A percentile compares a stretch with the other conserved stretches of the same genome.
These are phyloP conservation scores for Loripinus fragilis DNA, from an alignment of 2,888 invertebrate species.

Conservation along the genomic window DNA sequence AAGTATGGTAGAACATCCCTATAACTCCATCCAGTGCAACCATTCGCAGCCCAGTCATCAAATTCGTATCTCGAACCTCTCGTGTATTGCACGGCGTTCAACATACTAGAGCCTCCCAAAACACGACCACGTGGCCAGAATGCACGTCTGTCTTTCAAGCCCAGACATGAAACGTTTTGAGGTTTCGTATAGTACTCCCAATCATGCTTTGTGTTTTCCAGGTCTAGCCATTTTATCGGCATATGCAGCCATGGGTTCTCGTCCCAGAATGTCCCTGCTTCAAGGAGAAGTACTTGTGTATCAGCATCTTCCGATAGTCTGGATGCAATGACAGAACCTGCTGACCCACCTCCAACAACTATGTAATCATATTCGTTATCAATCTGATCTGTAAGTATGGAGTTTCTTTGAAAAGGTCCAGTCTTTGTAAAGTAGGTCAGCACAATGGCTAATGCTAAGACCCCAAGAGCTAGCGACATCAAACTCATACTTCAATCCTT, in stretches of 20 bases:
- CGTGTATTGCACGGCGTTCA: constrained; percentile 52
- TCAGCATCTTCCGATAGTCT: constrained; percentile 48
- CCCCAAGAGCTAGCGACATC: no score
- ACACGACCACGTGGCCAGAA: constrained; percentile 54
- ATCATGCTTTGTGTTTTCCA: constrained; percentile 43
- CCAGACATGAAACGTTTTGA: constrained; percentile 38
- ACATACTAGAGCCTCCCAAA: constrained; percentile 53
- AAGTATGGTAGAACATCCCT: constrained; percentile 58
- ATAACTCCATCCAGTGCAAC: constrained; percentile 50
- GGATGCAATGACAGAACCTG: constrained; percentile 48
- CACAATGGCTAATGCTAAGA: no score
- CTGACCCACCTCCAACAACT: constrained; percentile 46
- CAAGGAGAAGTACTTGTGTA: constrained; percentile 38
- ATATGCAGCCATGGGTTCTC: constrained; percentile 41
- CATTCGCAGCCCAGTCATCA: constrained; percentile 62
- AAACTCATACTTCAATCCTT: no score
- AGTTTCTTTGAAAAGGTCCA: background rate
- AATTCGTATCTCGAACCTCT: constrained; percentile 60
- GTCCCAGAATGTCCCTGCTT: constrained; percentile 21
- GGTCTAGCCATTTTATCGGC: constrained; percentile 35
- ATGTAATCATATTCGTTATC: constrained; percentile 50
- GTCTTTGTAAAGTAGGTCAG: background rate
- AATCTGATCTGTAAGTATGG: constrained; percentile 35
- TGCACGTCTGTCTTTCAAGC: constrained; percentile 32
- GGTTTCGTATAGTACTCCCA: constrained; percentile 56